phyloP scores from a whole-genome alignment of 1,140 invertebrate species.

The Drosophila pruinosa region DNA sequence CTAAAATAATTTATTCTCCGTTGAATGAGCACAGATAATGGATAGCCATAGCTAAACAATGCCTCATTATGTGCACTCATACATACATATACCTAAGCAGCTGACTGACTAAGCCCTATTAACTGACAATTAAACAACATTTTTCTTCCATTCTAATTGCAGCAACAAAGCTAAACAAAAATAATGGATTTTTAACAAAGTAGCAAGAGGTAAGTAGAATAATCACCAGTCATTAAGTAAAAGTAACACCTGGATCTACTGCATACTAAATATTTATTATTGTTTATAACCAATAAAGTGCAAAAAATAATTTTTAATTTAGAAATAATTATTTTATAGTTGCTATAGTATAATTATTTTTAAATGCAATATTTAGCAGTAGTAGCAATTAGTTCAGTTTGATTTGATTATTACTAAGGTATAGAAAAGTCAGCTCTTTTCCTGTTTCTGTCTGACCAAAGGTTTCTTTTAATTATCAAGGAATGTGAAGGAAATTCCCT shows the following conservation, averaged over 20 bases:
- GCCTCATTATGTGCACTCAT: constrained; percentile 5
- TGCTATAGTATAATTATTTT: too few relatives aligned
- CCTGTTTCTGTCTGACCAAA: too few relatives aligned
- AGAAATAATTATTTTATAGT: too few relatives aligned
- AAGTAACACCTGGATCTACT: neutral
- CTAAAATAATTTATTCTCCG: constrained; percentile 13
- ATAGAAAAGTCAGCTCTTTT: too few relatives aligned
- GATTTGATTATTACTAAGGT: too few relatives aligned
- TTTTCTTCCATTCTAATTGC: constrained; percentile 48
- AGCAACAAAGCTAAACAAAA: constrained; percentile 60
- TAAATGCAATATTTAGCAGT: too few relatives aligned
- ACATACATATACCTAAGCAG: neutral
- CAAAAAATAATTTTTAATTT: neutral
- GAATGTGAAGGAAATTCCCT: too few relatives aligned
- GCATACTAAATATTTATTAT: neutral
- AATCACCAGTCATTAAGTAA: neutral
- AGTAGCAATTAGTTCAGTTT: too few relatives aligned
- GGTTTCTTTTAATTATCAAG: too few relatives aligned
- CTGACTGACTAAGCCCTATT: constrained; percentile 3
- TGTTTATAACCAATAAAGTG: neutral
- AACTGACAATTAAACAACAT: constrained; percentile 28
- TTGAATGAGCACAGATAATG: constrained; percentile 31
- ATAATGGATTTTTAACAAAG: constrained; percentile 76
- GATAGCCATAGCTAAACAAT: constrained; percentile 13
- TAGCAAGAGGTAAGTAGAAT: constrained; percentile 58